phyloP scores from a whole-genome alignment of 2,797 vertebrate species.

The Bradypus variegatus region DNA sequence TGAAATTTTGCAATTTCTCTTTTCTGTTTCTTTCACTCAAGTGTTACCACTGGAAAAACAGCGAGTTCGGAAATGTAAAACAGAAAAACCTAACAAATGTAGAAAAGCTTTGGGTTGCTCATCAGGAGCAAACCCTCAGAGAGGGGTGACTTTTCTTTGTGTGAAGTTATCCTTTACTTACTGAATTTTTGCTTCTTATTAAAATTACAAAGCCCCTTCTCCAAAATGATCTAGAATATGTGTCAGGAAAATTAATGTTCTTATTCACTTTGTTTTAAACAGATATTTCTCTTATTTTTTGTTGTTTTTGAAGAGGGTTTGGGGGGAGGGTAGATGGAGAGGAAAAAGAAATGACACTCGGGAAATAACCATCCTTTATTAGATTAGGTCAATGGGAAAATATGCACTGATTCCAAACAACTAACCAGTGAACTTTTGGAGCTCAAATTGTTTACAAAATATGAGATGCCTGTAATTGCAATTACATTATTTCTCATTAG shows the following conservation, averaged over 20 bases:
- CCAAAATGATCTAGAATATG: background rate
- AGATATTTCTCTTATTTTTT: background rate
- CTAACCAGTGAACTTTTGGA: conserved; percentile 43
- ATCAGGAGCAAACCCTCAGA: background rate
- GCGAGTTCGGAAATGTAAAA: background rate
- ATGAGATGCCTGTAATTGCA: conserved; percentile 51
- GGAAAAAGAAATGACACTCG: conserved; percentile 37
- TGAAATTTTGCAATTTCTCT: background rate
- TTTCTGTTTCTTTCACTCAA: background rate
- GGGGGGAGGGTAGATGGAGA: background rate
- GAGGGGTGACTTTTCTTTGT: background rate
- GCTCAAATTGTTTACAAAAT: conserved; percentile 54
- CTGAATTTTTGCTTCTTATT: background rate
- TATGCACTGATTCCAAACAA: conserved; percentile 5
- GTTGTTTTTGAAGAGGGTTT: background rate
- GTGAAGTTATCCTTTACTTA: background rate
- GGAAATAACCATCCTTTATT: conserved; percentile 16
- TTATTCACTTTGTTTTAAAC: background rate
- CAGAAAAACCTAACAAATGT: background rate
- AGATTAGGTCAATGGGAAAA: conserved; percentile 59
- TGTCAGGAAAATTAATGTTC: background rate
- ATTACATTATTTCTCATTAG: conserved; percentile 45
- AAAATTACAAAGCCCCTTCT: background rate
- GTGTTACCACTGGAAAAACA: background rate
- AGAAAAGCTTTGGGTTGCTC: background rate